Percentiles rank a stretch among this genome's conserved stretches.
Conservation (phyloP, 2,888 invertebrate genomes). For the Endomychus coccineus region DNA sequence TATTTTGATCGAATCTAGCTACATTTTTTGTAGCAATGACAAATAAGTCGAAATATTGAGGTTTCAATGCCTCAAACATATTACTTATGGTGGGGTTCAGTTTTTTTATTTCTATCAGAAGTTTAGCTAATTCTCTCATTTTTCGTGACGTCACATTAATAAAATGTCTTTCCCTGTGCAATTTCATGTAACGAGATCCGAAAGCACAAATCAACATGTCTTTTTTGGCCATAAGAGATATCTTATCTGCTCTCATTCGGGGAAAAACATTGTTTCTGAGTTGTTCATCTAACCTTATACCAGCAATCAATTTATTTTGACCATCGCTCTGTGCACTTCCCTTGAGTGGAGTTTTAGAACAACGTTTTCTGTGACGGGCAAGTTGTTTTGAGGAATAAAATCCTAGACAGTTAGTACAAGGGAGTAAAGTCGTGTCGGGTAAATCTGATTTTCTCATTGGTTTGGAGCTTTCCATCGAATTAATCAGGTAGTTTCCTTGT, state of each 20-base stretch:
- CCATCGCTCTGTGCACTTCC: no score
- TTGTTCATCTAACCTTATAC: conserved; percentile 3
- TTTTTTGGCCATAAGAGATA: conserved; percentile 15
- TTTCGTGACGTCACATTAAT: conserved; percentile 13
- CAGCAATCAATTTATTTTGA: no score
- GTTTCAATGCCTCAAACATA: conserved; percentile 15
- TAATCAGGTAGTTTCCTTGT: no score
- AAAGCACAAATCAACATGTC: conserved; percentile 15
- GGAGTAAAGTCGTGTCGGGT: no score
- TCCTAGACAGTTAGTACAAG: no score
- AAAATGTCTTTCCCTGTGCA: conserved; percentile 14
- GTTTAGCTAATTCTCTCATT: conserved; percentile 16
- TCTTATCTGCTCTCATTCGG: conserved; percentile 16
- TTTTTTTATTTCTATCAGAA: conserved; percentile 10
- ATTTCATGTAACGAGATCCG: conserved; percentile 13
- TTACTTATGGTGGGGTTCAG: conserved; percentile 6
- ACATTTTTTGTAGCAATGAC: conserved; percentile 19
- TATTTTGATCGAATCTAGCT: conserved; percentile 11
- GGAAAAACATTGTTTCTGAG: conserved; percentile 14
- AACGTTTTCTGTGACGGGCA: no score
- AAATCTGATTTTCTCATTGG: no score
- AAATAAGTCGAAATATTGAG: conserved; percentile 18
- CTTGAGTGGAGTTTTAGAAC: no score
- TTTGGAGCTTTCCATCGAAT: no score
- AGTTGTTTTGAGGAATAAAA: no score